Evolutionary conservation across 2,797 vertebrate genomes (phyloP), one percentile per base, ranked within the genome.

Genomic region (Gallinago solitaria): DNA sequence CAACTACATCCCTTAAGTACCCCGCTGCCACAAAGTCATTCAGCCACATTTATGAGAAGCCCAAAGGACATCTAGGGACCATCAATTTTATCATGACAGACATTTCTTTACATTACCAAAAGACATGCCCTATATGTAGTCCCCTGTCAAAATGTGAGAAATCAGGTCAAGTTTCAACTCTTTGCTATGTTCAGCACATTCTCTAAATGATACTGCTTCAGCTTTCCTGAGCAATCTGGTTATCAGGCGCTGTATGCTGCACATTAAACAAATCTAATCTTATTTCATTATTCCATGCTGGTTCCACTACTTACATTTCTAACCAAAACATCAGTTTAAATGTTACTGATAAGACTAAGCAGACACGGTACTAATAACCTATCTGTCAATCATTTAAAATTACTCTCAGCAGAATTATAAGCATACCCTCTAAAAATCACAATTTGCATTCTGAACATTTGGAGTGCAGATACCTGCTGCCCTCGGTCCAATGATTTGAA

Each of bases 351-450:
- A 97, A 97, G 90, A 96, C 74, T 82, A 95, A 96, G 96, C 73
- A 96, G 94, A 89, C 86, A 87, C 5, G 75, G 75, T 89, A 93
- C 93, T 98, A 97, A 97, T 96, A 97, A 95, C 75, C 91, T 93
- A 96, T 57, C 95, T 97, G 94, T 94, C 97, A 97, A 96, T 98
- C 98, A 98, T 91, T 96, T 97, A 96, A 96, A 97, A 97, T 96
- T 97, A 96, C 89, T 96, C 96, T 97, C 95, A 43, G 78, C 76
- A 97, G 96, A 97, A 97, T 97, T 97, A 96, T 37, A 89, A 96
- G 94, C 93, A 73, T 87, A 87, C n/a, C 57, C 87, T 97, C 90
- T 90, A 84, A 88, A 95, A 96, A 95, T 82, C 95, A 96, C 89
- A 74, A 91, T 97, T 96, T 97, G 95, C 95, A 97, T 97, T 97